Base-by-base conservation (phyloP, 2,797 vertebrate genomes). In the Sebastes jordani region DNA sequence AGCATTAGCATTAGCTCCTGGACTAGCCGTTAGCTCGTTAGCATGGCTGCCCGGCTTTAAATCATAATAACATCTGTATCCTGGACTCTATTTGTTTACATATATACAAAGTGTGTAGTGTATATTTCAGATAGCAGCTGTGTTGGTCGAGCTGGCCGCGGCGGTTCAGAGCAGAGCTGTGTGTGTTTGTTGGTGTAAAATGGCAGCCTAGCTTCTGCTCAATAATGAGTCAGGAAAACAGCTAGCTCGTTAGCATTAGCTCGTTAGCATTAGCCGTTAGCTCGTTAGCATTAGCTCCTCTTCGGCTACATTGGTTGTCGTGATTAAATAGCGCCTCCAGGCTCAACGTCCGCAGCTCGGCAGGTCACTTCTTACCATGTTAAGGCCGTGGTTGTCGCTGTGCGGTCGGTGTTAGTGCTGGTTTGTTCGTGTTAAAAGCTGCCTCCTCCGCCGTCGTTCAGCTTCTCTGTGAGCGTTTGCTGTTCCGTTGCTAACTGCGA, bases 221-320 rank as follows among this genome's bases (percentile, higher is more conserved):
- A 88, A 83, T 95, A 94, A 94, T 96, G 95, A 95, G 93, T 95
- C 95, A 95, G 94, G 94, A 91, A 95, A 95, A 95, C 94, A 92
- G 71, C 85, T 63, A 60, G 84, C 91, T 95, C 93, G 42, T 46
- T 91, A 94, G 90, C 92, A 82, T 88, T 92, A 93, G 92, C 91
- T n/a, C 93, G 42, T 46, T 91, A 94, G 90, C 92, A 82, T 88
- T 92, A 93, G 84, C 91, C 34, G 71, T 86, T 63, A 60, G 84
- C 91, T 95, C 93, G 42, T 46, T 91, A 94, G 90, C 92, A 82
- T 88, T 92, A 93, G 92, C 92, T 6, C 86, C 89, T 62, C n/a
- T 9, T 2, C 13, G 67, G 86, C 82, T 66, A 7, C 38, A 23
- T n/a, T 20, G 52, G 29, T 59, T 59, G 56, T 72, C 81, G 55